These are phyloP conservation scores for Ciona savignyi DNA, from an alignment of 23 tunicate species.

Conservation along the genomic window DNA sequence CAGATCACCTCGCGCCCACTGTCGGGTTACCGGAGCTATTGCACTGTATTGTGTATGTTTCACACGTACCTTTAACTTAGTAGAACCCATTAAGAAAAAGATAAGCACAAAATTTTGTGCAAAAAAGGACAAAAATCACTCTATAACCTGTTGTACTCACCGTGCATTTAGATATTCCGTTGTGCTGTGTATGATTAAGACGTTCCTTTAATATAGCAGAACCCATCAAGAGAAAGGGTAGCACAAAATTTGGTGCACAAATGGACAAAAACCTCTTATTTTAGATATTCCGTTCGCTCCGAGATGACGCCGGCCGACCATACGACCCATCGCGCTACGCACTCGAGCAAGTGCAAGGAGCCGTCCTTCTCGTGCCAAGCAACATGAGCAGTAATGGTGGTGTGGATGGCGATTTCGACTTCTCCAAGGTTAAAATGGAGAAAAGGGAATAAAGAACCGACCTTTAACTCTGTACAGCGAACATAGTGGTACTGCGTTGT, in stretches of 20 bases:
- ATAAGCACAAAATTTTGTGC: no score
- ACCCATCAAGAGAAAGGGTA: background rate
- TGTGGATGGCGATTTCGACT: conserved; percentile 1
- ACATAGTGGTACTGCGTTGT: no score
- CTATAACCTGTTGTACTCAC: no score
- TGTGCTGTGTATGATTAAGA: no score
- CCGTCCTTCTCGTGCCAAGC: conserved; percentile 47
- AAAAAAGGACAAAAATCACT: no score
- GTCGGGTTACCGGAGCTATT: no score
- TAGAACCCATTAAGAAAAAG: no score
- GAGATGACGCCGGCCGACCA: conserved; percentile 78
- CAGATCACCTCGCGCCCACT: no score
- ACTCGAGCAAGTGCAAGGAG: conserved; percentile 66
- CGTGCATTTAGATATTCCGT: background rate
- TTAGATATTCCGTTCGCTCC: conserved; percentile 68
- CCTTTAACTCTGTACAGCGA: background rate
- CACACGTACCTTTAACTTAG: no score
- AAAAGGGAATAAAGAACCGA: conserved; percentile 12
- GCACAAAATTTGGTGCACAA: background rate
- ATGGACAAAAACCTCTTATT: background rate
- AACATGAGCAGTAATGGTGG: background rate
- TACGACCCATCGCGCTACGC: conserved; percentile 62
- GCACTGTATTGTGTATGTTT: no score
- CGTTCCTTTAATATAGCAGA: no score
- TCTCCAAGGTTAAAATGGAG: conserved; percentile 65